Conservation (phyloP, 2,888 invertebrate genomes). For the Gisinianus flammeolus region DNA sequence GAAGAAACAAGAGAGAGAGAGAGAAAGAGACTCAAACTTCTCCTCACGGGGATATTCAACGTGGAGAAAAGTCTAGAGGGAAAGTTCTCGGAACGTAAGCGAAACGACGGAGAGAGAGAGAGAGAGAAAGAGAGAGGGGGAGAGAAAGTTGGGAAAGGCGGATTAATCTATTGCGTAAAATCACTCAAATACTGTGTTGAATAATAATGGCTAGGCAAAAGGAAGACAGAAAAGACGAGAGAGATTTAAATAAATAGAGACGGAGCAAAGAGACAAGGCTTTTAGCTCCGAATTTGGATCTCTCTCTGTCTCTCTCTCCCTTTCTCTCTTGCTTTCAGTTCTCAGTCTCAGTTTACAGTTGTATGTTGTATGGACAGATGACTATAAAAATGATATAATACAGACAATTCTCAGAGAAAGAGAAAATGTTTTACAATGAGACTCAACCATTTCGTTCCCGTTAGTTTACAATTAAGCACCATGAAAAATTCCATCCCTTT, state of each 20-base stretch:
- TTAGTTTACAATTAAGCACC: too few relatives aligned
- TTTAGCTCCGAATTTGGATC: too few relatives aligned
- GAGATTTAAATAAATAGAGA: background rate
- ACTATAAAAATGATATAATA: too few relatives aligned
- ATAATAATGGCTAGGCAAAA: slow-evolving; percentile 22
- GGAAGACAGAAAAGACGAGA: background rate
- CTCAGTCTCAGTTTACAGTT: background rate
- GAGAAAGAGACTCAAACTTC: too few relatives aligned
- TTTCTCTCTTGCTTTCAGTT: background rate
- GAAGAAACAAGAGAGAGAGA: background rate
- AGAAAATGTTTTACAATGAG: too few relatives aligned
- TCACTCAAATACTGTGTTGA: slow-evolving; percentile 38
- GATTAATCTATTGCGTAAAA: slow-evolving; percentile 37
- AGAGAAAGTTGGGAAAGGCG: slow-evolving; percentile 16
- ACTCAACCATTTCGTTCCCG: too few relatives aligned
- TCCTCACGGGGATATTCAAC: too few relatives aligned
- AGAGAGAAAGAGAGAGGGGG: background rate
- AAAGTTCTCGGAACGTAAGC: background rate
- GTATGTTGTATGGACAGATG: too few relatives aligned
- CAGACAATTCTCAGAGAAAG: too few relatives aligned
- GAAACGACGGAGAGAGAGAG: background rate
- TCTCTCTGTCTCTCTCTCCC: background rate
- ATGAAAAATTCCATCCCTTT: too few relatives aligned
- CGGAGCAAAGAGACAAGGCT: too few relatives aligned
- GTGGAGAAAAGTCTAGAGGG: too few relatives aligned